These are phyloP conservation scores for Apantesis nais DNA, from an alignment of 2,888 invertebrate genomes.

Conservation along the genomic window DNA sequence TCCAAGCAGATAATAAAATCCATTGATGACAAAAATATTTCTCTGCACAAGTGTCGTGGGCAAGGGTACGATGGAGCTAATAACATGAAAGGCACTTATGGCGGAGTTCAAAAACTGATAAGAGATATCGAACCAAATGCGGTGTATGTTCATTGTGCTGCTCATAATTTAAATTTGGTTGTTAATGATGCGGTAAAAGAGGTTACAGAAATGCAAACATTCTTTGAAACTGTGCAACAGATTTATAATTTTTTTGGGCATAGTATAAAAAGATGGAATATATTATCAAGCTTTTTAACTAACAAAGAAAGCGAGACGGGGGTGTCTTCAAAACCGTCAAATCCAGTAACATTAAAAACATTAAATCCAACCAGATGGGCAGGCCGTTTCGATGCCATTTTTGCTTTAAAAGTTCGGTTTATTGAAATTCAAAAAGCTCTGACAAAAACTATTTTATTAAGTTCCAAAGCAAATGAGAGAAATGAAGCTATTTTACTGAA, in stretches of 20 bases:
- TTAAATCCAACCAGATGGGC: constrained; percentile 11
- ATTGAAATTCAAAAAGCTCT: constrained; percentile 1
- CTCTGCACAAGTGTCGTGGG: constrained; percentile 23
- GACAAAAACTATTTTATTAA: neutral
- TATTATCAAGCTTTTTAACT: constrained; percentile 31
- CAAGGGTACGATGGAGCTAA: constrained; percentile 9
- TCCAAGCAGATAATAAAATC: constrained; percentile 34
- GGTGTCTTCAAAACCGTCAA: too few relatives aligned
- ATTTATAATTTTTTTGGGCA: constrained; percentile 9
- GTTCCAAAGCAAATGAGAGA: neutral
- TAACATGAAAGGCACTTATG: constrained; percentile 17
- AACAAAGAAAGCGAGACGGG: constrained; percentile 23
- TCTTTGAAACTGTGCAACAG: too few relatives aligned
- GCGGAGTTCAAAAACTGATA: constrained; percentile 40
- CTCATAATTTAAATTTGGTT: constrained; percentile 41
- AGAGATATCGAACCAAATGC: constrained; percentile 35
- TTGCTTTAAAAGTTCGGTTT: neutral
- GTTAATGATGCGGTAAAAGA: constrained; percentile 33
- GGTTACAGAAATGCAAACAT: too few relatives aligned
- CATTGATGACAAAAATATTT: constrained; percentile 31
- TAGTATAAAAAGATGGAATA: constrained; percentile 31
- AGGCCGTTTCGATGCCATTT: neutral
- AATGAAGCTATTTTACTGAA: neutral
- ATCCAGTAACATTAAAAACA: constrained; percentile 29
- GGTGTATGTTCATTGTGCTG: constrained; percentile 26